Evolutionary conservation across 2,888 invertebrate species (phyloP).

Genomic region (Cyrtodaria siliqua): DNA sequence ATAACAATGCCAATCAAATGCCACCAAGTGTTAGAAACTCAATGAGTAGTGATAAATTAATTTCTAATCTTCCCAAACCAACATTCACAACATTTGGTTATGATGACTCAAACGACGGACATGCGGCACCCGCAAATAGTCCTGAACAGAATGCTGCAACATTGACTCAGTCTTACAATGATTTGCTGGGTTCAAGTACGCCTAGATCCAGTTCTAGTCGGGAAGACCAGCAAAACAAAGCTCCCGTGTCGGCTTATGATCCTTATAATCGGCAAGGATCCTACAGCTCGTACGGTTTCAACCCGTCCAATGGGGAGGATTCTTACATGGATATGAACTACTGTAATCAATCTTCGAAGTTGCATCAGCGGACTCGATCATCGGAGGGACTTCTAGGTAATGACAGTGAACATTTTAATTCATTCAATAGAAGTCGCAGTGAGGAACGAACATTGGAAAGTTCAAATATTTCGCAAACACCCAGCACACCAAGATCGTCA

Average conservation of each 20-base stretch:
- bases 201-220: constrained; percentile 27
- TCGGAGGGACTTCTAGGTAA: constrained; percentile 51
- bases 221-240: constrained; percentile 19
- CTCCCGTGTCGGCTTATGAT: background rate
- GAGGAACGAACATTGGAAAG: constrained; percentile 29
- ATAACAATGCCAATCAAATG: background rate
- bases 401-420: constrained; percentile 25
- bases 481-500: constrained; percentile 31
- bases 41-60: constrained; percentile 54
- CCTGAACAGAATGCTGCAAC: constrained; percentile 21
- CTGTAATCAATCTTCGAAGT: constrained; percentile 6
- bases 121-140: constrained; percentile 24
- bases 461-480: constrained; percentile 3
- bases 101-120: constrained; percentile 33
- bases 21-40: constrained; percentile 31
- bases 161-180: constrained; percentile 5
- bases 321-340: constrained; percentile 50
- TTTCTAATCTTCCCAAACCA: constrained; percentile 49
- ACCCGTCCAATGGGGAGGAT: constrained; percentile 42
- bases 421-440: constrained; percentile 33
- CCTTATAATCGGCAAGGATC: constrained; percentile 34
- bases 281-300: constrained; percentile 53
- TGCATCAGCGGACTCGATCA: constrained; percentile 50
- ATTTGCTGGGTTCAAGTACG: constrained; percentile 31
- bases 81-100: constrained; percentile 73